A percentile compares a stretch with the other conserved stretches of the same genome.
Evolutionary conservation across 2,113 vertebrate species (phyloP).

Genomic region (Microtus oregoni): DNA sequence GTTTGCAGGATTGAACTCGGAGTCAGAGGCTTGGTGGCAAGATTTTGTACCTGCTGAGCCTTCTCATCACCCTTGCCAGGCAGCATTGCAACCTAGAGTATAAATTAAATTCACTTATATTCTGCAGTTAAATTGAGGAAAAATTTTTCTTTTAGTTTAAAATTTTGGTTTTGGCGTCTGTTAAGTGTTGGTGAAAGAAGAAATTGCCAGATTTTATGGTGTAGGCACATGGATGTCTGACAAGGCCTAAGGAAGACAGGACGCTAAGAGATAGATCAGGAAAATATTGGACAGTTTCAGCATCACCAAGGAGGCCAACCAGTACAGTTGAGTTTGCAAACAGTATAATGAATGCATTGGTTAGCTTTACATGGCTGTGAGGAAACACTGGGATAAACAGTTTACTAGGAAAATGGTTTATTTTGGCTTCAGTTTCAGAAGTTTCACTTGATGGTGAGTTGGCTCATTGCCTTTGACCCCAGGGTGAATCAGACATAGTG

Average conservation of each 20-base stretch:
- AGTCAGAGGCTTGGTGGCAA: not conserved
- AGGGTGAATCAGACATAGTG: not conserved
- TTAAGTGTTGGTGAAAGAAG: conserved; percentile 45
- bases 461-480: not conserved
- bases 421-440: not conserved
- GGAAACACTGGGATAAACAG: not conserved
- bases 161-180: not conserved
- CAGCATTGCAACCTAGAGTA: not conserved
- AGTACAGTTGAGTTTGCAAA: not conserved
- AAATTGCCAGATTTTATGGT: conserved; percentile 4
- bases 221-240: not conserved
- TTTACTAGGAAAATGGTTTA: not conserved
- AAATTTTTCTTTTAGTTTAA: conserved; percentile 22
- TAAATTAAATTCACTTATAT: not conserved
- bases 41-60: not conserved
- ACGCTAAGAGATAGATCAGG: not conserved
- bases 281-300: not conserved
- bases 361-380: not conserved
- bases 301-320: not conserved
- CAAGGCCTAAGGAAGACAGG: not conserved
- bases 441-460: not conserved
- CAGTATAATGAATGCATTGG: not conserved
- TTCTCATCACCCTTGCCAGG: not conserved
- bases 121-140: conserved; percentile 11
- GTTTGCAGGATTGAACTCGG: not conserved